Evolutionary conservation across 1,140 invertebrate genomes (phyloP).

Genomic region (Tyrophagus putrescentiae): DNA sequence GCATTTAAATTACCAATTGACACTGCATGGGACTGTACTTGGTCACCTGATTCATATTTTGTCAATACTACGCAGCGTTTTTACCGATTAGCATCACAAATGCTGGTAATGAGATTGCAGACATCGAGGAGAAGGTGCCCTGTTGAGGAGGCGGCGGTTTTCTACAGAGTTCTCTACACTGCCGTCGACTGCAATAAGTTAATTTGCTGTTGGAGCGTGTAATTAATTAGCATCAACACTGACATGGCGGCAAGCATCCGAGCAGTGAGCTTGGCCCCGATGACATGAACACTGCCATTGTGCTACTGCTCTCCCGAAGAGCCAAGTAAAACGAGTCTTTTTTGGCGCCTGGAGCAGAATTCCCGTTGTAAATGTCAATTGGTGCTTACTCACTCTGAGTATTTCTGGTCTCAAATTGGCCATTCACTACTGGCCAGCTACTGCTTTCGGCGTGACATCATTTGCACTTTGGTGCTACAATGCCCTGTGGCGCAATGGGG

Average conservation of each 20-base stretch:
- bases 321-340: constrained; percentile 3
- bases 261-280: no score
- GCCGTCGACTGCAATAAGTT: constrained; percentile 8
- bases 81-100: not conserved
- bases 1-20: constrained; percentile 5
- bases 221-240: constrained; percentile 11
- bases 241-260: no score
- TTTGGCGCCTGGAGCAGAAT: not conserved
- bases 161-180: no score
- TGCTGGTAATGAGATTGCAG: not conserved
- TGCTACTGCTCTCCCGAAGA: not conserved
- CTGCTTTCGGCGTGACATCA: no score
- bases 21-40: not conserved
- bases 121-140: no score
- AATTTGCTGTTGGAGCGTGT: not conserved
- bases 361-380: not conserved
- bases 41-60: not conserved
- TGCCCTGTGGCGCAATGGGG: no score
- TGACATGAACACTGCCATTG: no score
- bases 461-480: no score
- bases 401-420: no score
- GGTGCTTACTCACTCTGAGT: no score
- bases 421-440: no score
- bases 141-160: no score
- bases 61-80: not conserved